These are phyloP conservation scores for Colletes collaris DNA, from an alignment of 2,888 invertebrate species.

Conservation along the genomic window DNA sequence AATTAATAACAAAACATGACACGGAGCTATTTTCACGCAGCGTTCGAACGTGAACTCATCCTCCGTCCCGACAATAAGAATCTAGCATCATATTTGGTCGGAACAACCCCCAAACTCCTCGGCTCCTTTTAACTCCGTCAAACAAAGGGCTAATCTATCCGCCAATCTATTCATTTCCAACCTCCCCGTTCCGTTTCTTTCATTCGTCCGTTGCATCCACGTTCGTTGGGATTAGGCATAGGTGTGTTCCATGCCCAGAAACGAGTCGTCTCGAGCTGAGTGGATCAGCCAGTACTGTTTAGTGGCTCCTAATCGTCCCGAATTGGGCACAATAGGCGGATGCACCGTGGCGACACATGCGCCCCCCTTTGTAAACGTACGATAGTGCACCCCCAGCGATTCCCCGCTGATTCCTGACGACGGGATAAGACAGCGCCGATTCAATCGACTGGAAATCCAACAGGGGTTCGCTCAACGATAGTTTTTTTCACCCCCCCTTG, in stretches of 20 bases:
- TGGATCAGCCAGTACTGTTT: conserved; percentile 70
- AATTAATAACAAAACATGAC: no score
- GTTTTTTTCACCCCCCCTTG: conserved; percentile 16
- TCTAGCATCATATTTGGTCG: no score
- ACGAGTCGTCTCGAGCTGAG: conserved; percentile 66
- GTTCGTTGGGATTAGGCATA: conserved; percentile 74
- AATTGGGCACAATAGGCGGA: conserved; percentile 68
- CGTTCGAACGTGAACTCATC: no score
- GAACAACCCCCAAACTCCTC: background rate
- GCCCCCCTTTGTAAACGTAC: conserved; percentile 59
- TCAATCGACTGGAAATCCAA: conserved; percentile 68
- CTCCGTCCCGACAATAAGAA: no score
- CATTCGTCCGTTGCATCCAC: conserved; percentile 71
- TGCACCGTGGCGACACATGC: conserved; percentile 69
- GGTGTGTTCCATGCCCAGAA: conserved; percentile 62
- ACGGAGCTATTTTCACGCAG: no score
- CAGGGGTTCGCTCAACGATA: conserved; percentile 51
- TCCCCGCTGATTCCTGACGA: conserved; percentile 54
- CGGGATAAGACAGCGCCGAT: conserved; percentile 66
- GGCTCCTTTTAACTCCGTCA: conserved; percentile 32
- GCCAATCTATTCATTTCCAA: conserved; percentile 45
- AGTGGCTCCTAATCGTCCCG: conserved; percentile 72
- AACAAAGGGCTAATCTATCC: conserved; percentile 55
- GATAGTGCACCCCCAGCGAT: conserved; percentile 58
- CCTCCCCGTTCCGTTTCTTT: conserved; percentile 37